Percentiles rank a stretch among this genome's conserved stretches.
phyloP scores from a whole-genome alignment of 2,797 vertebrate species.

The Platyrinchus mystaceus region DNA sequence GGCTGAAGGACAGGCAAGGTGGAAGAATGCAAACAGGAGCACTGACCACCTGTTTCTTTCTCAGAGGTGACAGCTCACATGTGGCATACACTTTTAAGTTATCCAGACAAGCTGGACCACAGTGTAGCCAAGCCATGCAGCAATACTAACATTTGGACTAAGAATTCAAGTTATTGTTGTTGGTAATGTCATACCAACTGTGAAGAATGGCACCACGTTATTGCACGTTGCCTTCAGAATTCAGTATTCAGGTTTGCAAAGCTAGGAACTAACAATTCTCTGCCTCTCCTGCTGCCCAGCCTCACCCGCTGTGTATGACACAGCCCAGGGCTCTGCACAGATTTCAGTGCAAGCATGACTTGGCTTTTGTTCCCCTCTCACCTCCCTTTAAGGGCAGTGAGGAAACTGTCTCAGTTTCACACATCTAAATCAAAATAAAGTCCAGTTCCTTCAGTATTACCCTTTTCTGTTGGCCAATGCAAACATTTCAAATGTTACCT shows the following conservation, averaged over 20 bases:
- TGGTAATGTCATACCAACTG: background rate
- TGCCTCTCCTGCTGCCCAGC: background rate
- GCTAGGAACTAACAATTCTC: background rate
- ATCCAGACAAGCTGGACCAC: background rate
- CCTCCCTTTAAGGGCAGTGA: background rate
- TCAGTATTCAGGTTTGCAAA: background rate
- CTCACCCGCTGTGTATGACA: background rate
- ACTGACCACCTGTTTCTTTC: background rate
- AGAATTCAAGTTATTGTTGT: background rate
- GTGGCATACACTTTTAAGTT: background rate
- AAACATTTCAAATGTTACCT: slow-evolving; percentile 77
- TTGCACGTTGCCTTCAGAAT: background rate
- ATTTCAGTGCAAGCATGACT: background rate
- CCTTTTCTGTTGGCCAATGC: background rate
- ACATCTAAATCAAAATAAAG: background rate
- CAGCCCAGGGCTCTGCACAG: background rate
- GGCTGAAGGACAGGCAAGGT: background rate
- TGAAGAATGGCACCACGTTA: background rate
- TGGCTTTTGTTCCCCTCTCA: background rate
- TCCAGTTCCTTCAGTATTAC: background rate
- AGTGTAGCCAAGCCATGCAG: background rate
- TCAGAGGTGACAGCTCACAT: background rate
- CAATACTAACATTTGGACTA: background rate
- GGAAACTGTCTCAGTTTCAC: background rate
- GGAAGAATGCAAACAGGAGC: background rate